A percentile compares a stretch with the other conserved stretches of the same genome.
Conservation (phyloP, 1,140 invertebrate genomes). For the Drosophila pallidifrons region DNA sequence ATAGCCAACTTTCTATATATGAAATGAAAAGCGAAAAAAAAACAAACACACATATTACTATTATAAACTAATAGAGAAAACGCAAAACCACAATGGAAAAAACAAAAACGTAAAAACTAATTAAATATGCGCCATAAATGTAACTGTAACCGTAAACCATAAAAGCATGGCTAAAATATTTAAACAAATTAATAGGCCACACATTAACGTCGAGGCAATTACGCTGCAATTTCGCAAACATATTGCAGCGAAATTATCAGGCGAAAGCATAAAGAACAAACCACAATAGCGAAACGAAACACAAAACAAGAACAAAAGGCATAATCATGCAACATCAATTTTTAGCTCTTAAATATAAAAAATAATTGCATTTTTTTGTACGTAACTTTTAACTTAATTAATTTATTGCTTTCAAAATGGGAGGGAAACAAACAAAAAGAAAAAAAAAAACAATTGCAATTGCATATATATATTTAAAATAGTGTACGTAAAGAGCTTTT, state of each 20-base stretch:
- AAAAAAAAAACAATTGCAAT: not conserved
- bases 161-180: slow-evolving; percentile 39
- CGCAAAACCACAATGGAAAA: slow-evolving; percentile 4
- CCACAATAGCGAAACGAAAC: not conserved
- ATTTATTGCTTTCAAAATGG: slow-evolving; percentile 29
- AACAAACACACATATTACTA: slow-evolving; percentile 5
- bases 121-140: slow-evolving; percentile 48
- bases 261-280: slow-evolving; percentile 4
- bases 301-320: slow-evolving; percentile 6
- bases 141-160: slow-evolving; percentile 28
- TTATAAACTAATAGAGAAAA: slow-evolving; percentile 32
- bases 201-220: slow-evolving; percentile 3
- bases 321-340: slow-evolving; percentile 10
- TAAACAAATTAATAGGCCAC: slow-evolving; percentile 22
- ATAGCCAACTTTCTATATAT: slow-evolving; percentile 34
- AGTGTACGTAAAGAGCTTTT: slow-evolving; percentile 18
- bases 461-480: slow-evolving; percentile 17
- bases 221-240: not conserved
- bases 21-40: slow-evolving; percentile 29
- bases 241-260: not conserved
- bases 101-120: slow-evolving; percentile 21
- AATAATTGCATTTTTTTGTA: slow-evolving; percentile 4
- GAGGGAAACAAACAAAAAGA: not conserved
- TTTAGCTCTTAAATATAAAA: slow-evolving; percentile 20
- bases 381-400: slow-evolving; percentile 30